These are phyloP conservation scores for Metallyticus violacea DNA, from an alignment of 2,888 invertebrate species.

Conservation along the genomic window DNA sequence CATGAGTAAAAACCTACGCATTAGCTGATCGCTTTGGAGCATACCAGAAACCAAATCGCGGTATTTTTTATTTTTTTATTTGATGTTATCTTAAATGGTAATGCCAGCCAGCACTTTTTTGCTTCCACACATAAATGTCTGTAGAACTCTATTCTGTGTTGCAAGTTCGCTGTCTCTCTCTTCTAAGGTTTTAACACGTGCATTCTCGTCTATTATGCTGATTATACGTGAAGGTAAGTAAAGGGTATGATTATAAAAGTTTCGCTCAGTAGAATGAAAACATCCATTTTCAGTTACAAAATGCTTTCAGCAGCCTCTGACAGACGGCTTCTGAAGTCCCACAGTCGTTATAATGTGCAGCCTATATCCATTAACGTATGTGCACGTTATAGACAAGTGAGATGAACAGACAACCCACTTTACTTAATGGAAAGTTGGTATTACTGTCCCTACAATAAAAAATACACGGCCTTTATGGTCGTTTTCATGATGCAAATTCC, in stretches of 20 bases:
- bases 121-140: no score
- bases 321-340: not conserved
- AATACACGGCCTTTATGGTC: not conserved
- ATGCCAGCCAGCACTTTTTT: no score
- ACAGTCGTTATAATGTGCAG: not conserved
- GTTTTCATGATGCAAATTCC: not conserved
- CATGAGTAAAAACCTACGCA: no score
- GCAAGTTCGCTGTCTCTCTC: no score
- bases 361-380: not conserved
- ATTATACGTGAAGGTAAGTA: not conserved
- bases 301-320: not conserved
- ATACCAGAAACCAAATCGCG: no score
- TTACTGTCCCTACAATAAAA: not conserved
- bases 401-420: not conserved
- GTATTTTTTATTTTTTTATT: no score
- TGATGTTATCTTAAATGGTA: no score
- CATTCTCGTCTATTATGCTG: not conserved
- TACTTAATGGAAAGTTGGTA: not conserved
- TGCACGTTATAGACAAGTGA: no score
- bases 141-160: no score
- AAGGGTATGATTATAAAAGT: not conserved
- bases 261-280: not conserved
- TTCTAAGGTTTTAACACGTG: no score
- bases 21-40: no score
- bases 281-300: not conserved